Evolutionary conservation across 37 sponge, comb jelly and placozoan species (phyloP), one percentile per base, ranked within the genome.

Genomic region (Tethya wilhelma): DNA sequence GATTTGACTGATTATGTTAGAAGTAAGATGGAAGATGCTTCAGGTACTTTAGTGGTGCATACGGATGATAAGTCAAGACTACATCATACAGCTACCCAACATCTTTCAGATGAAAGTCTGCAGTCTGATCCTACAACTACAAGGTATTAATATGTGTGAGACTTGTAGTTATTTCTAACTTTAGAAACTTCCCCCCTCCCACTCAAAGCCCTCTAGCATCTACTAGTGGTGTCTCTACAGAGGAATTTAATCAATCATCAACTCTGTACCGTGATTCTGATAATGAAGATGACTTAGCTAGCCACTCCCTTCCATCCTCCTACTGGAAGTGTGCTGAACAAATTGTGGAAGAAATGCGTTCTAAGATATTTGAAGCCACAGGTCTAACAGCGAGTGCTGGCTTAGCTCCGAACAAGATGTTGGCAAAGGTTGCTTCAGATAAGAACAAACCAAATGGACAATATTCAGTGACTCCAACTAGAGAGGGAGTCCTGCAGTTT

Each of bases 311-410:
- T 20, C 38, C 85, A 5, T 1, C 59, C 1, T 2, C 34, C 6
- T 43, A 79, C 67, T 92, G 95, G 88, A 29, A 69, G 44, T 62
- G 38, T 55, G 87, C 81, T 31, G 69, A 84, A 36, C 75, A 82
- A 7, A 86, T 93, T 26, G 94, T 98, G 5, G 59, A 65, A 49
- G 94, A 96, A 81, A 86, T 98, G 31, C 56, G 96, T 59, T 46
- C 42, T 11, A 67, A 72, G 56, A 91, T 98, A 4, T 23, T 45
- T 4, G 67, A 78, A 45, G 89, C 87, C 0, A 90, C 88, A 1
- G 78, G 84, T 1, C 92, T 97, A 17, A 97, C 98, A 44, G 99
- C 99, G 45, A 96, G 96, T 82, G 99, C 99, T 66, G 99, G 99
- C 0, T 88, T 98, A 45, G 96, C 94, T n/a, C 74, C 84, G 36